Percentiles rank a stretch among this genome's conserved stretches.
phyloP scores from a whole-genome alignment of 2,888 invertebrate genomes.

The Agriopis leucophaearia region DNA sequence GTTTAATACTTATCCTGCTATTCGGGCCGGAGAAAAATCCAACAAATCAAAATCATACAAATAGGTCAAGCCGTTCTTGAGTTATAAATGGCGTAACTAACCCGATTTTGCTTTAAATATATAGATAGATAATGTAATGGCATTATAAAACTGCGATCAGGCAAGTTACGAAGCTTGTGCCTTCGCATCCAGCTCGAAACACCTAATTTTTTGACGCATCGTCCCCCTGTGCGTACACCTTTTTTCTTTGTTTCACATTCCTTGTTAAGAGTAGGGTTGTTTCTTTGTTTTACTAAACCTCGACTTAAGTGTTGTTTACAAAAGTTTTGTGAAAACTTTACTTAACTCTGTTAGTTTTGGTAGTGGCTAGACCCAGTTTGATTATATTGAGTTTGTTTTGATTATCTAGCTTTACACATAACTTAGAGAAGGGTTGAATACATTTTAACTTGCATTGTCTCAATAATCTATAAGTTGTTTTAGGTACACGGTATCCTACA shows the following conservation, averaged over 20 bases:
- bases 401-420: neutral
- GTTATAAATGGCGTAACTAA: too few relatives aligned
- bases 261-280: slow-evolving; percentile 62
- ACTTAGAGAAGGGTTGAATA: neutral
- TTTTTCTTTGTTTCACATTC: slow-evolving; percentile 70
- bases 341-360: slow-evolving; percentile 18
- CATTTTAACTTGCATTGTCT: neutral
- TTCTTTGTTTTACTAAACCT: slow-evolving; percentile 46
- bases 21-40: too few relatives aligned
- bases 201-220: slow-evolving; percentile 76
- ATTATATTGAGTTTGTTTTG: slow-evolving; percentile 4
- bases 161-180: slow-evolving; percentile 18
- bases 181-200: slow-evolving; percentile 49
- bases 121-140: slow-evolving; percentile 28
- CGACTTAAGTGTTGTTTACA: slow-evolving; percentile 26
- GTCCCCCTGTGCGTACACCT: slow-evolving; percentile 65
- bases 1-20: too few relatives aligned
- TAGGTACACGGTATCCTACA: too few relatives aligned
- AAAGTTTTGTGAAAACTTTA: slow-evolving; percentile 17
- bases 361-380: too few relatives aligned
- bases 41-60: too few relatives aligned
- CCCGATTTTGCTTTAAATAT: too few relatives aligned
- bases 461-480: too few relatives aligned
- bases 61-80: too few relatives aligned
- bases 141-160: slow-evolving; percentile 15